Conservation (phyloP, 2,797 vertebrate species). For the Antennarius maculatus region DNA sequence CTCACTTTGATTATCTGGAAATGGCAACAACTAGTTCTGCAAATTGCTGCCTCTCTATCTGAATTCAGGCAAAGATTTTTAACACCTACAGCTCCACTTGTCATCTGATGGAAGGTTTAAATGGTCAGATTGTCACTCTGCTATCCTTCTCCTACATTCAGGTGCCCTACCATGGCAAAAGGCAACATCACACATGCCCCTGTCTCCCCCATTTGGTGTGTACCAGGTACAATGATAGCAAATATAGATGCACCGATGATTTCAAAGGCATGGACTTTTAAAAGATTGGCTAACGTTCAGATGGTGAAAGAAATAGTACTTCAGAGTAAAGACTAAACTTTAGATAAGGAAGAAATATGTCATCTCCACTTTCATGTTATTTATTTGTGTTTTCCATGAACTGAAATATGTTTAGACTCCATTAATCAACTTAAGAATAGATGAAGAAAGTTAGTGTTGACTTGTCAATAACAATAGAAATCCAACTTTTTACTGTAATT, state of each 20-base stretch:
- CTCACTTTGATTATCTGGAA: slow-evolving; percentile 60
- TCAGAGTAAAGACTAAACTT: slow-evolving; percentile 30
- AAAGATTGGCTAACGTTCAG: slow-evolving; percentile 22
- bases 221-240: slow-evolving; percentile 79
- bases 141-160: slow-evolving; percentile 49
- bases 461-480: slow-evolving; percentile 18
- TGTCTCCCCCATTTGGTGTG: slow-evolving; percentile 87
- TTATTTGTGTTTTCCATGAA: slow-evolving; percentile 58
- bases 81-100: slow-evolving; percentile 15
- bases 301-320: slow-evolving; percentile 3
- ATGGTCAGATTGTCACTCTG: slow-evolving; percentile 37
- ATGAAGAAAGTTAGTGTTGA: slow-evolving; percentile 11
- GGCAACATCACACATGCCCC: slow-evolving; percentile 90
- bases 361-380: slow-evolving; percentile 35
- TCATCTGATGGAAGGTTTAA: slow-evolving; percentile 32
- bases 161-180: slow-evolving; percentile 88
- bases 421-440: slow-evolving; percentile 24
- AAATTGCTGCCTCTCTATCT: slow-evolving; percentile 42
- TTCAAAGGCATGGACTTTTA: slow-evolving; percentile 89
- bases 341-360: slow-evolving; percentile 31
- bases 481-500: slow-evolving; percentile 21
- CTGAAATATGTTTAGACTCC: slow-evolving; percentile 33
- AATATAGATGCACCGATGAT: slow-evolving; percentile 85
- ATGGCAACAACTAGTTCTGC: slow-evolving; percentile 41
- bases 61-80: slow-evolving; percentile 26